These are phyloP conservation scores for Ovibos moschatus DNA, from an alignment of 2,113 vertebrate species.

Conservation along the genomic window DNA sequence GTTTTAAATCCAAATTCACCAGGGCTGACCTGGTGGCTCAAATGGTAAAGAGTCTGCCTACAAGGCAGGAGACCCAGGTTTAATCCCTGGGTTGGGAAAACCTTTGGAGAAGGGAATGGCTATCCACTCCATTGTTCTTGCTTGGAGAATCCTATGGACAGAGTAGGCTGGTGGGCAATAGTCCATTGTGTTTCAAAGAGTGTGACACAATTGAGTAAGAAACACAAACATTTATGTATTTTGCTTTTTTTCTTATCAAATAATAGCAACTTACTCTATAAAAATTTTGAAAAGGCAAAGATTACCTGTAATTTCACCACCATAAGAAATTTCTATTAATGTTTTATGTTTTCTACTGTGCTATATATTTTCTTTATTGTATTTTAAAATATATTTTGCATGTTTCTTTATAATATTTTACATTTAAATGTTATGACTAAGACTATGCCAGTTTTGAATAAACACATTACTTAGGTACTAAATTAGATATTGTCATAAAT, in stretches of 20 bases:
- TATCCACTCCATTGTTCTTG: neutral
- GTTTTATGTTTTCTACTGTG: neutral
- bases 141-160: neutral
- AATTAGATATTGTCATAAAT: conserved; percentile 17
- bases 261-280: neutral
- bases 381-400: neutral
- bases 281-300: neutral
- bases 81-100: neutral
- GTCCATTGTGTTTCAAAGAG: neutral
- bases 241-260: neutral
- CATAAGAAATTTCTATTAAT: neutral
- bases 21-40: neutral
- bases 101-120: neutral
- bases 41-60: neutral
- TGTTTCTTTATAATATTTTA: neutral
- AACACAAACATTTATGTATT: neutral
- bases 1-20: neutral
- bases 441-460: neutral
- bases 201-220: neutral
- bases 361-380: neutral
- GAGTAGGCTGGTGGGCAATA: neutral
- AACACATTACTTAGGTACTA: neutral
- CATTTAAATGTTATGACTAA: neutral
- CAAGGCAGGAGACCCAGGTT: neutral
- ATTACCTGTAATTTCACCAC: neutral